Conservation (phyloP, 2,888 invertebrate species). For the Lycia hirtaria region DNA sequence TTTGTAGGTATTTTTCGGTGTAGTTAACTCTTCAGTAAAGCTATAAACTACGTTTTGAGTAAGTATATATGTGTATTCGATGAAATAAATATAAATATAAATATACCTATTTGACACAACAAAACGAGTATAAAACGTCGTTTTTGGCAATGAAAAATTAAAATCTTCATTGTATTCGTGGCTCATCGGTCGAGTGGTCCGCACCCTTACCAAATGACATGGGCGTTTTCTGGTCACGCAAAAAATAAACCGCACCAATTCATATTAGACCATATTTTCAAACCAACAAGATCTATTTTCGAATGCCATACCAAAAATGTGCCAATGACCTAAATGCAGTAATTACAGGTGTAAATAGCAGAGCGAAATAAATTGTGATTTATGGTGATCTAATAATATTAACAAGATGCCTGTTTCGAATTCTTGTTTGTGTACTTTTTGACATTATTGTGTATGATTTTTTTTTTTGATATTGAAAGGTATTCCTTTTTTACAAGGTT, state of each 20-base stretch:
- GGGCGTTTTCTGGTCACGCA: slow-evolving; percentile 75
- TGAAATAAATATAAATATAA: neutral
- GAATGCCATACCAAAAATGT: slow-evolving; percentile 37
- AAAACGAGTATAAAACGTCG: slow-evolving; percentile 10
- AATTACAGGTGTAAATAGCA: slow-evolving; percentile 62
- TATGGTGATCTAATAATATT: slow-evolving; percentile 53
- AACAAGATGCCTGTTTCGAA: slow-evolving; percentile 28
- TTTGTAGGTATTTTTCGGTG: too few species aligned
- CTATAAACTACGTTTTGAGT: neutral
- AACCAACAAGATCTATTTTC: slow-evolving; percentile 57
- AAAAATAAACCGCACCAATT: slow-evolving; percentile 46
- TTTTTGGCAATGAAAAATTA: slow-evolving; percentile 33
- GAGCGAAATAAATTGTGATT: slow-evolving; percentile 64
- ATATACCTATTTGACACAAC: slow-evolving; percentile 8
- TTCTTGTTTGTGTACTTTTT: neutral
- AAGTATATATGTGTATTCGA: neutral
- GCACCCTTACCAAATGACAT: slow-evolving; percentile 69
- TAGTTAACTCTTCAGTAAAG: too few species aligned
- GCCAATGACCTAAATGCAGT: slow-evolving; percentile 59
- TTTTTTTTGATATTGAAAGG: too few species aligned
- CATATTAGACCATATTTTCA: slow-evolving; percentile 51
- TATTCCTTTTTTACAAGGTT: too few species aligned
- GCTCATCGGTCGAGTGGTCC: slow-evolving; percentile 54
- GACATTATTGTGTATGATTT: neutral
- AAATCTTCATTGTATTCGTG: slow-evolving; percentile 34